These are phyloP conservation scores for Sarcophaga caerulescens DNA, from an alignment of 2,888 invertebrate genomes.

Conservation along the genomic window DNA sequence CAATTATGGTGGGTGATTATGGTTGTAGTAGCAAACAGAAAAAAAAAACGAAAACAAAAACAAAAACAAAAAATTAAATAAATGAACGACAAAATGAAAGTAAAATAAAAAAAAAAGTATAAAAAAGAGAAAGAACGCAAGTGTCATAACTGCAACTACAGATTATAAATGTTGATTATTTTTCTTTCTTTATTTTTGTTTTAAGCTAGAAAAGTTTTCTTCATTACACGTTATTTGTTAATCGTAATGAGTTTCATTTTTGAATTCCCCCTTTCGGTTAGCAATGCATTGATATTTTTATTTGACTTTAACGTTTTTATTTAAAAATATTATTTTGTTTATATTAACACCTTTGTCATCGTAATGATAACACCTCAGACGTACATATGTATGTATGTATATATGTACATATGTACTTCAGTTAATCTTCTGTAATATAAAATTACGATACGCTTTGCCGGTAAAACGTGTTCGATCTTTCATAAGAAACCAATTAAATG, in stretches of 20 bases:
- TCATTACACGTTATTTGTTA: constrained; percentile 24
- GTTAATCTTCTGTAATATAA: constrained; percentile 42
- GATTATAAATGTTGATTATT: constrained; percentile 39
- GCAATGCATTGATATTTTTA: constrained; percentile 26
- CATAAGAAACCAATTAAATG: constrained; percentile 36
- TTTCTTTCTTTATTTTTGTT: constrained; percentile 33
- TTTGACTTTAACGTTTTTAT: not conserved
- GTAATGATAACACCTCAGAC: constrained; percentile 17
- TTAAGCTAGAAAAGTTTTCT: not conserved
- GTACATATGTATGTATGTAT: not conserved
- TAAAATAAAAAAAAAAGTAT: not conserved
- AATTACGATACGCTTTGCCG: constrained; percentile 34
- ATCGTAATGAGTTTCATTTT: constrained; percentile 31
- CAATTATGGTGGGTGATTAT: constrained; percentile 28
- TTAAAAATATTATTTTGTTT: constrained; percentile 28
- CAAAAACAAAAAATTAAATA: not conserved
- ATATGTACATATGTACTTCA: not conserved
- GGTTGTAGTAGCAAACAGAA: not conserved
- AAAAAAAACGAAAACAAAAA: not conserved
- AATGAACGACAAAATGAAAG: constrained; percentile 8
- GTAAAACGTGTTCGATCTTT: constrained; percentile 4
- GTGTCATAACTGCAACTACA: not conserved
- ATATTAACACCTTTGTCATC: not conserved
- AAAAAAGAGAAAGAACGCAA: too few species aligned
- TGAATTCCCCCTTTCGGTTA: not conserved